These are phyloP conservation scores for Bembecia ichneumoniformis DNA, from an alignment of 2,888 invertebrate species.

Conservation along the genomic window DNA sequence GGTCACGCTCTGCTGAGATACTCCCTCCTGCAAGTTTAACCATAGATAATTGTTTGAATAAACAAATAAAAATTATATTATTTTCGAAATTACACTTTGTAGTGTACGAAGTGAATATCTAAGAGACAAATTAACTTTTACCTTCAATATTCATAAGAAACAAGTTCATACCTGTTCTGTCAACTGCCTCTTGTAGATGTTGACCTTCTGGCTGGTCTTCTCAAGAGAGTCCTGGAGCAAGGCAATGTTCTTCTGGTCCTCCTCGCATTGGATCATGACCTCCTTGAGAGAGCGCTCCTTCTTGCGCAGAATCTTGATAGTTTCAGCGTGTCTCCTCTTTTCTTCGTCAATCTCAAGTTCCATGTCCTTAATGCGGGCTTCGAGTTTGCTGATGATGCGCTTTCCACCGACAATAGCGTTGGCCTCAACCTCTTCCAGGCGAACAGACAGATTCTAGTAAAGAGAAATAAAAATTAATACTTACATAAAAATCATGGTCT, in stretches of 20 bases:
- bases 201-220: conserved; percentile 88
- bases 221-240: conserved; percentile 93
- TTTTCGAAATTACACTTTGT: no score
- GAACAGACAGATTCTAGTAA: conserved; percentile 84
- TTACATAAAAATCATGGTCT: background rate
- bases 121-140: background rate
- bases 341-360: conserved; percentile 97
- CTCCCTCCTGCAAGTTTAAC: conserved; percentile 79
- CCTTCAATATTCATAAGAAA: background rate
- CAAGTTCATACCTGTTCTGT: conserved; percentile 81
- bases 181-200: conserved; percentile 96
- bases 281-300: conserved; percentile 98
- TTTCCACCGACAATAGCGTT: conserved; percentile 97
- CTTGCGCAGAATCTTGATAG: conserved; percentile 97
- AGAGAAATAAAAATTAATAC: conserved; percentile 2
- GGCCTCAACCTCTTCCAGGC: conserved; percentile 96
- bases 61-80: no score
- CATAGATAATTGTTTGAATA: background rate
- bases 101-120: background rate
- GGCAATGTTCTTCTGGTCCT: conserved; percentile 95
- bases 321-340: conserved; percentile 96
- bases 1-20: conserved; percentile 93
- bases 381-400: conserved; percentile 97
- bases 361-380: conserved; percentile 93
- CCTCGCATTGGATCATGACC: conserved; percentile 94